Evolutionary conservation across 2,797 vertebrate genomes (phyloP).

Genomic region (Sebastes oblongus): DNA sequence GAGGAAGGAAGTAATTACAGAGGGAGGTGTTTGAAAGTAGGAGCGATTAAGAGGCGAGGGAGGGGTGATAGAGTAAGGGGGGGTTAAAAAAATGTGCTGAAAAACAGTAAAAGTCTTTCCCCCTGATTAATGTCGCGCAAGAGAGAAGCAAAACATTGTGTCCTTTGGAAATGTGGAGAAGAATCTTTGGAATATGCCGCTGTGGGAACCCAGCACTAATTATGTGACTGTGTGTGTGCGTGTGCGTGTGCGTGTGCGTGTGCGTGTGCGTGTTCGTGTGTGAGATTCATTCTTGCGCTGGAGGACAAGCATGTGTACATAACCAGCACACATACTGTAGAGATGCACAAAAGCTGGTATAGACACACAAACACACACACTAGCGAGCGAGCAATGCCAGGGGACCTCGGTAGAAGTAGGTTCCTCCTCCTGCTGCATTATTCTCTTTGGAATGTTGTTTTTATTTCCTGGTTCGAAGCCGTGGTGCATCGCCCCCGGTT

Average conservation of each 20-base stretch:
- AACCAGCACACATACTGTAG: slow-evolving; percentile 44
- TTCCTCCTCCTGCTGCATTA: slow-evolving; percentile 79
- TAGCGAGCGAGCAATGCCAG: slow-evolving; percentile 46
- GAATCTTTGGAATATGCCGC: slow-evolving; percentile 59
- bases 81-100: slow-evolving; percentile 31
- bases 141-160: slow-evolving; percentile 63
- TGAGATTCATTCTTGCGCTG: slow-evolving; percentile 56
- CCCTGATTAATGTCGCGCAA: slow-evolving; percentile 52
- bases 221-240: slow-evolving; percentile 38
- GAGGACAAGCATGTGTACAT: slow-evolving; percentile 69
- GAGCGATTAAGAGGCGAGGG: slow-evolving; percentile 63
- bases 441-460: slow-evolving; percentile 79
- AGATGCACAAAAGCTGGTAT: slow-evolving; percentile 50
- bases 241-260: slow-evolving; percentile 41
- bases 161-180: slow-evolving; percentile 60
- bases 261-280: slow-evolving; percentile 32
- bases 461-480: slow-evolving; percentile 74
- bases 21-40: slow-evolving; percentile 67
- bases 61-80: slow-evolving; percentile 43
- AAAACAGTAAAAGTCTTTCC: slow-evolving; percentile 52
- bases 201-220: slow-evolving; percentile 63
- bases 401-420: slow-evolving; percentile 67
- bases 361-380: slow-evolving; percentile 18
- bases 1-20: slow-evolving; percentile 71
- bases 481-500: slow-evolving; percentile 54